Evolutionary conservation across 2,113 vertebrate genomes (phyloP).

Genomic region (Calonectris borealis): DNA sequence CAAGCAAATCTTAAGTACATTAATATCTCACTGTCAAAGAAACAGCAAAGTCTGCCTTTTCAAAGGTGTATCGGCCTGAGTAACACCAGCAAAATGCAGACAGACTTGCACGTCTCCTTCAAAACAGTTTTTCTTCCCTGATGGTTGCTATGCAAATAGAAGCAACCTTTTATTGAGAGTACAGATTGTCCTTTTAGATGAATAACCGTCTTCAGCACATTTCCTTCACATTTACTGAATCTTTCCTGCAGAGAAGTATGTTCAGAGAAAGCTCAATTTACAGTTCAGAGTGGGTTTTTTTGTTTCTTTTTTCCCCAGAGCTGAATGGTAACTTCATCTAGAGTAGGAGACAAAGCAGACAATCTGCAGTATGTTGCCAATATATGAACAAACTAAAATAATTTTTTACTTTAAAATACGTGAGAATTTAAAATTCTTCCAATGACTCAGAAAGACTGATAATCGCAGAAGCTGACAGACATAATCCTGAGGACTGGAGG

Average conservation of each 20-base stretch:
- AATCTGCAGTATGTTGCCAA: background rate
- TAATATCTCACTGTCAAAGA: background rate
- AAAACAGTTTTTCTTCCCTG: background rate
- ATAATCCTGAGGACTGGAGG: background rate
- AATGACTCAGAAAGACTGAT: background rate
- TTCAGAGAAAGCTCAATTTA: background rate
- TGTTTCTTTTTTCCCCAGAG: background rate
- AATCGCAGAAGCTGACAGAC: background rate
- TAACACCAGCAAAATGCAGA: background rate
- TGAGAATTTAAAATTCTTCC: background rate
- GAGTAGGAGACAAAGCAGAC: background rate
- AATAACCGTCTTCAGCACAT: background rate
- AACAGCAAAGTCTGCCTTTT: background rate
- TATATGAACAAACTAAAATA: background rate
- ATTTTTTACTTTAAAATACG: background rate
- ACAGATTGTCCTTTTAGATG: background rate
- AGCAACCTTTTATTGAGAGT: background rate
- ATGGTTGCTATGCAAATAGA: background rate
- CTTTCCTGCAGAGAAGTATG: background rate
- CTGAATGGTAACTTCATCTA: background rate
- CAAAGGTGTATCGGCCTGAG: background rate
- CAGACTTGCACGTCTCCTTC: background rate
- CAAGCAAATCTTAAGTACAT: accelerated
- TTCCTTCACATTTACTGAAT: background rate
- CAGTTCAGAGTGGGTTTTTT: background rate